phyloP scores from a whole-genome alignment of 2,113 vertebrate species.

The Ammospiza caudacuta region DNA sequence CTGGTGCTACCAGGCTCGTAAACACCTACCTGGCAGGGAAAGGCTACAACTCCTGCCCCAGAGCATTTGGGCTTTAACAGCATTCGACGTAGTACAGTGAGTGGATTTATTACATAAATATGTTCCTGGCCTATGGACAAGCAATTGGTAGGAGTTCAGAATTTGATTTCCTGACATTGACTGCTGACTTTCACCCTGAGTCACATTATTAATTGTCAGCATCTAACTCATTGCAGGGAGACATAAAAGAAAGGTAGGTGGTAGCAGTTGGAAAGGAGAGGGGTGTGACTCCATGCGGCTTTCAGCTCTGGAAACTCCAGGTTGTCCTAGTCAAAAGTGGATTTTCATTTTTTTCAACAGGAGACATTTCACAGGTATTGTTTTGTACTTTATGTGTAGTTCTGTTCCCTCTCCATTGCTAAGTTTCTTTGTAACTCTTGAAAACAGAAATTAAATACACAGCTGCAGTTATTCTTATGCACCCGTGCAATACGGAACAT shows the following conservation, averaged over 20 bases:
- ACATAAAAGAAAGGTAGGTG: not conserved
- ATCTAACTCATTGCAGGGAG: not conserved
- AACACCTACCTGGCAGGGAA: conserved; percentile 70
- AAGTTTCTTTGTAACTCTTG: not conserved
- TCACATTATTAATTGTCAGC: not conserved
- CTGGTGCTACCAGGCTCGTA: conserved; percentile 71
- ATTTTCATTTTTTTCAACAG: not conserved
- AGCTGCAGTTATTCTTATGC: not conserved
- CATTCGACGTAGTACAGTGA: not conserved
- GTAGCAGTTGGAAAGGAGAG: not conserved
- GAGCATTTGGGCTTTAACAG: conserved; percentile 29
- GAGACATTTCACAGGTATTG: not conserved
- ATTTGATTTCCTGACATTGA: not conserved
- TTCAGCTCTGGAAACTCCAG: not conserved
- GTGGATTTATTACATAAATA: conserved; percentile 23
- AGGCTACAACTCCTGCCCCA: conserved; percentile 43
- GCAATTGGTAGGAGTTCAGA: not conserved
- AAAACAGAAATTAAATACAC: not conserved
- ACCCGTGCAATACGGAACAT: not conserved
- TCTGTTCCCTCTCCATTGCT: not conserved
- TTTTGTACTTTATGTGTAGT: not conserved
- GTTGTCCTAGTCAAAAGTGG: accelerated
- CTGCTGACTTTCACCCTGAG: not conserved
- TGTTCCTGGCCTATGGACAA: not conserved
- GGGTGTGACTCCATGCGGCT: not conserved